Evolutionary conservation across 1,140 invertebrate genomes (phyloP).

Genomic region (Penaeus vannamei): DNA sequence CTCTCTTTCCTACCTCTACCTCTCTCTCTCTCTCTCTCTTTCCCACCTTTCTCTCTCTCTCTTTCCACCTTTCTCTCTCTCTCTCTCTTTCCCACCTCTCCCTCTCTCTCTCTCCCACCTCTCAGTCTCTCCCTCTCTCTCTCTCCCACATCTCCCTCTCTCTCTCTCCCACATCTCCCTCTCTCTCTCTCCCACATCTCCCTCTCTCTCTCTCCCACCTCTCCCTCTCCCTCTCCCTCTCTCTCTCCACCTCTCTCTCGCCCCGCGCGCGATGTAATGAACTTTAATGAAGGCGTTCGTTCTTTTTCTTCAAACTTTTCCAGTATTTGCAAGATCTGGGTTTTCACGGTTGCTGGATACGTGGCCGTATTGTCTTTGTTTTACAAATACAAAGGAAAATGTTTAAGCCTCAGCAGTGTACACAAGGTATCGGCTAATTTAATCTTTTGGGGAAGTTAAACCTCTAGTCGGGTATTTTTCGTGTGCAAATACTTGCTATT

Average conservation of each 20-base stretch:
- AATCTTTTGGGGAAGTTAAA: too few species aligned
- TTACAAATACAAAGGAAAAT: conserved; percentile 47
- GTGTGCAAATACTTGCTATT: background rate
- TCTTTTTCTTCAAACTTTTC: conserved; percentile 25
- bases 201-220: conserved; percentile 11
- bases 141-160: background rate
- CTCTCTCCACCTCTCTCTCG: background rate
- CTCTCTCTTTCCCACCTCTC: background rate
- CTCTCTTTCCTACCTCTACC: background rate
- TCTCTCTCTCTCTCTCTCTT: background rate
- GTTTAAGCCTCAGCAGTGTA: conserved; percentile 14
- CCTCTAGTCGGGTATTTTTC: background rate
- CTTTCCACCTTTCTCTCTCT: background rate
- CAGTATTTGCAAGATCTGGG: conserved; percentile 50
- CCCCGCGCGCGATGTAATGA: conserved; percentile 36
- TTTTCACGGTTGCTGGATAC: conserved; percentile 39
- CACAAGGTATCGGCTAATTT: background rate
- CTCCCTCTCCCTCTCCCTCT: conserved; percentile 13
- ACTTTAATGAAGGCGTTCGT: conserved; percentile 39
- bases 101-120: background rate
- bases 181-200: conserved; percentile 35
- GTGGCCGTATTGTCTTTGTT: conserved; percentile 42
- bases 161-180: background rate
- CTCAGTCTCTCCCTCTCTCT: background rate
- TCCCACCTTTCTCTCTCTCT: background rate